Conservation (phyloP, 2,888 invertebrate genomes). For the Arrhopalites spinosus region DNA sequence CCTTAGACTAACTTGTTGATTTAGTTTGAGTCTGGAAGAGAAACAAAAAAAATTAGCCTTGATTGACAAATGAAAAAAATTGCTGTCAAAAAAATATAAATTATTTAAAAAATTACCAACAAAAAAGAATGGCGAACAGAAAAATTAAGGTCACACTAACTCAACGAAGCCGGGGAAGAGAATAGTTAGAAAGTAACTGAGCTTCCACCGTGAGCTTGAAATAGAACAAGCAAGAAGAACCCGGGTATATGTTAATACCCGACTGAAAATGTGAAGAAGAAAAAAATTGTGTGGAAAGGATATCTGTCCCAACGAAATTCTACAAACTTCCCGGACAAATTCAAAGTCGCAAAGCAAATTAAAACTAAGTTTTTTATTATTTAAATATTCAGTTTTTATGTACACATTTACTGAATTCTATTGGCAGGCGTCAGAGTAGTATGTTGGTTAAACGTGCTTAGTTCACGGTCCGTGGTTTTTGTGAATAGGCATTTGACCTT, state of each 20-base stretch:
- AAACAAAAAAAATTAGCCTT: background rate
- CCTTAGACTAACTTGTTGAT: background rate
- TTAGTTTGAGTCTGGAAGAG: background rate
- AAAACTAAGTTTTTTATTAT: too few relatives aligned
- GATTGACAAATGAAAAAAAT: background rate
- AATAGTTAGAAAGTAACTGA: slow-evolving; percentile 16
- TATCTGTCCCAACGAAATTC: too few relatives aligned
- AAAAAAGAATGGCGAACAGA: background rate
- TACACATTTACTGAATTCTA: too few relatives aligned
- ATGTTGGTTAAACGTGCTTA: too few relatives aligned
- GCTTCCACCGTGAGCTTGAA: slow-evolving; percentile 3
- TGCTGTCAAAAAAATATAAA: background rate
- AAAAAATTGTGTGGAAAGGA: too few relatives aligned
- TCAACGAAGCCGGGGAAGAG: background rate
- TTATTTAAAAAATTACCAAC: background rate
- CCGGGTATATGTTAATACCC: background rate
- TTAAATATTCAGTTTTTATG: too few relatives aligned
- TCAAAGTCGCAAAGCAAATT: too few relatives aligned
- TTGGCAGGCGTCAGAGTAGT: background rate
- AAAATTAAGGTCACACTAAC: background rate
- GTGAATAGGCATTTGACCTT: too few relatives aligned
- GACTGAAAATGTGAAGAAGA: too few relatives aligned
- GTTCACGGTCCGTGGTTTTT: too few relatives aligned
- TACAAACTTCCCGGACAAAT: too few relatives aligned
- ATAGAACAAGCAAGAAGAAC: background rate